These are phyloP conservation scores for Jaculus jaculus DNA, from an alignment of 2,113 vertebrate genomes.

Conservation along the genomic window DNA sequence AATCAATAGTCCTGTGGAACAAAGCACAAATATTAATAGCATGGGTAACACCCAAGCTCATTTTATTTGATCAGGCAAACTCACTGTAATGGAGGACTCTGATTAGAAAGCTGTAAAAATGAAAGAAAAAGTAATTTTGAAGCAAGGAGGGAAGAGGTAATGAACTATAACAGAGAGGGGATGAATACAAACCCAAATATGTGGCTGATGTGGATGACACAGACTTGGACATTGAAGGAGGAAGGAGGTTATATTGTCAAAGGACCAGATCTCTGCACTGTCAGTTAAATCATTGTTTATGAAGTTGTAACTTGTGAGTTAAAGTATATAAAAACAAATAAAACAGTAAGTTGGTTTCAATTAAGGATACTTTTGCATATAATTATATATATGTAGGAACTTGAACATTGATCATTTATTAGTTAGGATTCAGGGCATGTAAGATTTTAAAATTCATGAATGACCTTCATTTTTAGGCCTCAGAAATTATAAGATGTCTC, in stretches of 20 bases:
- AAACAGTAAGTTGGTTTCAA: neutral
- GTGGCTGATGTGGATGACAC: rapidly evolving
- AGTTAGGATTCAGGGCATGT: neutral
- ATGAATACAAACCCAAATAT: neutral
- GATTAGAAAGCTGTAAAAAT: neutral
- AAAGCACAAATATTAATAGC: neutral
- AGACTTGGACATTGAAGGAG: neutral
- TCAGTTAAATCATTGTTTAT: neutral
- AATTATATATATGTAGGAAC: neutral
- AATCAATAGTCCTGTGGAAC: neutral
- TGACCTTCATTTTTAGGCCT: neutral
- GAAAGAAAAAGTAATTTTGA: neutral
- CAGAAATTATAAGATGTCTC: neutral
- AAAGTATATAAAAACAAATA: too few relatives aligned
- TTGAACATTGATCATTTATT: neutral
- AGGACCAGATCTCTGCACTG: neutral
- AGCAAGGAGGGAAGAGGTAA: neutral
- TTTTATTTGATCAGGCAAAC: neutral
- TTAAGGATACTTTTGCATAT: neutral
- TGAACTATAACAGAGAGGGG: neutral
- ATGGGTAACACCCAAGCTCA: neutral
- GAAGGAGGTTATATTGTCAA: neutral
- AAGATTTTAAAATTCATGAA: neutral
- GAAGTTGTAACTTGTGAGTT: neutral
- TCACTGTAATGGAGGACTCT: neutral